Evolutionary conservation across 2,113 vertebrate genomes (phyloP).

Genomic region (Halcyon malimbica): DNA sequence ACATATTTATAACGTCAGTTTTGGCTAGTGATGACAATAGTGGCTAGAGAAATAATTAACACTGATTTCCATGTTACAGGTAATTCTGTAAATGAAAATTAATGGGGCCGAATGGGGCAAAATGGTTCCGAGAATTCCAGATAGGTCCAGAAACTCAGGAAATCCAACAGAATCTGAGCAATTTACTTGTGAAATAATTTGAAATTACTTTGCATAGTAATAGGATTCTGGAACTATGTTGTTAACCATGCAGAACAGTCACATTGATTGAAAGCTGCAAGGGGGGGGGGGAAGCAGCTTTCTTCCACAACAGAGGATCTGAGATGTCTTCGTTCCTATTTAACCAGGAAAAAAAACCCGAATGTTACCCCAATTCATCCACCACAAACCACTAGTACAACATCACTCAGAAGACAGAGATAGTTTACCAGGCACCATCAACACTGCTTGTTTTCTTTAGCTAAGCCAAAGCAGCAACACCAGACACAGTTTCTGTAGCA

Average conservation of each 20-base stretch:
- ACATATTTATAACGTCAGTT: not conserved
- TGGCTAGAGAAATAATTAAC: constrained; percentile 41
- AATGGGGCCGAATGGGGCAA: not conserved
- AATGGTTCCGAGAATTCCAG: constrained; percentile 41
- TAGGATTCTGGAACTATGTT: constrained; percentile 44
- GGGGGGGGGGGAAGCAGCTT: constrained; percentile 10
- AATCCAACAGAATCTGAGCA: constrained; percentile 42
- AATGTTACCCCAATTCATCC: not conserved
- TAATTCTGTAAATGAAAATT: constrained; percentile 43
- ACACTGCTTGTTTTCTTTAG: not conserved
- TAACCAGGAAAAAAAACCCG: not conserved
- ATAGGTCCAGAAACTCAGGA: constrained; percentile 56
- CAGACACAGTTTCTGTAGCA: not conserved
- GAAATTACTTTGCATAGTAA: constrained; percentile 67
- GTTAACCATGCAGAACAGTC: constrained; percentile 63
- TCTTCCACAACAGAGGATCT: not conserved
- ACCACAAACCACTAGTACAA: not conserved
- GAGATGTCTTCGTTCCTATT: not conserved
- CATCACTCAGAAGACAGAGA: not conserved
- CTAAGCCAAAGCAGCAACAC: not conserved
- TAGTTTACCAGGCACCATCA: not conserved
- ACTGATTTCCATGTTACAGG: constrained; percentile 20
- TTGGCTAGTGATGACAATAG: not conserved
- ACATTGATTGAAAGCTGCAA: constrained; percentile 30
- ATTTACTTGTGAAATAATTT: constrained; percentile 65